These are phyloP conservation scores for Aix galericulata DNA, from an alignment of 2,113 vertebrate species.

Conservation along the genomic window DNA sequence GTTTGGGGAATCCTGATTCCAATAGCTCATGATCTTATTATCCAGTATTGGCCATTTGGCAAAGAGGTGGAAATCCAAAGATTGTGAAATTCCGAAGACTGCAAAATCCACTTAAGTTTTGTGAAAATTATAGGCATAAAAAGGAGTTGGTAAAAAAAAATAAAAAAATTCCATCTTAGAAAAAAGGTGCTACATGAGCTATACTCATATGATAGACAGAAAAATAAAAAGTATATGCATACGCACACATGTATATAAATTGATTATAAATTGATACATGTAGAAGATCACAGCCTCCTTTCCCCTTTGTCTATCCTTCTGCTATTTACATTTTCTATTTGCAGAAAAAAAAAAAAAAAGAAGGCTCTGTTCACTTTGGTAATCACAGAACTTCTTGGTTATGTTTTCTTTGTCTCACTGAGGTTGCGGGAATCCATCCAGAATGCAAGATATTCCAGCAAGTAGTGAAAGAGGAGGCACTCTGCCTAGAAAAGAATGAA, in stretches of 20 bases:
- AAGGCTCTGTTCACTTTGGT: rapidly evolving
- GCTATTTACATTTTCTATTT: background rate
- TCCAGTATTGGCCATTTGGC: background rate
- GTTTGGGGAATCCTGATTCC: background rate
- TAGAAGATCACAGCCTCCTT: background rate
- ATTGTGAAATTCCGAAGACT: background rate
- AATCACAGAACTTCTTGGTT: background rate
- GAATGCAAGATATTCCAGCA: slow-evolving; percentile 71
- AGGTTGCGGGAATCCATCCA: slow-evolving; percentile 63
- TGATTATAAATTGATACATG: background rate
- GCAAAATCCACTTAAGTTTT: background rate
- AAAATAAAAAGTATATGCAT: rapidly evolving
- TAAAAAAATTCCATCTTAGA: background rate
- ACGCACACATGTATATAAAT: rapidly evolving
- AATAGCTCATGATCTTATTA: background rate
- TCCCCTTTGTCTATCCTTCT: background rate
- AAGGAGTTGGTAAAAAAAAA: too few species aligned
- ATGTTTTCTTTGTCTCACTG: background rate
- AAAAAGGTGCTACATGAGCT: background rate
- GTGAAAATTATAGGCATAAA: background rate
- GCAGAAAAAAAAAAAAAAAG: background rate
- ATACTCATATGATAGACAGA: background rate
- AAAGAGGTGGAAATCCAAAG: background rate
- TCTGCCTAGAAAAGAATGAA: slow-evolving; percentile 43
- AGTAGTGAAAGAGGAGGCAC: slow-evolving; percentile 52